These are phyloP conservation scores for Agonopterix heracliana DNA, from an alignment of 2,888 invertebrate species.

Conservation along the genomic window DNA sequence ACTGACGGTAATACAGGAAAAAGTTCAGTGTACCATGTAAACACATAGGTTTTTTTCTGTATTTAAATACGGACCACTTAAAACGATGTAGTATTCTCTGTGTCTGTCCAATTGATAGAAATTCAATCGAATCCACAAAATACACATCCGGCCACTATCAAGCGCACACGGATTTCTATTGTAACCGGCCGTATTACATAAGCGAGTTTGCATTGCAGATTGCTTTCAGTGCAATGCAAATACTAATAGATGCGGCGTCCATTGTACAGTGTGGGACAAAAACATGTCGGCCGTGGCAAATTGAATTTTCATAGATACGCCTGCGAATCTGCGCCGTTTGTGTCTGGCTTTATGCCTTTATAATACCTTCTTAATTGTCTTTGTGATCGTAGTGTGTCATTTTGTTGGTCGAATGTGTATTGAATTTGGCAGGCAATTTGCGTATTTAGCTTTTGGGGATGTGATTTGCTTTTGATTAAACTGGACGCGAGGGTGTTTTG, in stretches of 20 bases:
- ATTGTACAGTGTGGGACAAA: constrained; percentile 37
- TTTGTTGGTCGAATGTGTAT: constrained; percentile 10
- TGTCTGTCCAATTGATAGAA: no score
- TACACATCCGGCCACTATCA: constrained; percentile 6
- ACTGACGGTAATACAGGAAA: no score
- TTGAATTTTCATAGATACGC: constrained; percentile 63
- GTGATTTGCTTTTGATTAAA: no score
- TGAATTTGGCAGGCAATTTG: neutral
- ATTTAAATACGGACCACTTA: no score
- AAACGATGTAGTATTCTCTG: no score
- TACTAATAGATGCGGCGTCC: constrained; percentile 39
- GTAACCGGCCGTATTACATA: constrained; percentile 39
- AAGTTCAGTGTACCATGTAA: no score
- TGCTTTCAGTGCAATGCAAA: constrained; percentile 59
- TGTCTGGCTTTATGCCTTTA: constrained; percentile 23
- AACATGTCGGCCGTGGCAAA: constrained; percentile 49
- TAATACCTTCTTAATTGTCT: constrained; percentile 19
- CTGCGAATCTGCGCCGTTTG: constrained; percentile 17
- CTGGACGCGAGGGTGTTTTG: no score
- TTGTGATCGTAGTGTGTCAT: constrained; percentile 1
- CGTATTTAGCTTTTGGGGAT: neutral
- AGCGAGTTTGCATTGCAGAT: constrained; percentile 69
- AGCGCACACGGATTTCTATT: constrained; percentile 26
- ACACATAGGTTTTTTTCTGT: no score
- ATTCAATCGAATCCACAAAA: neutral